phyloP scores from a whole-genome alignment of 2,888 invertebrate genomes.

The Candidula unifasciata region DNA sequence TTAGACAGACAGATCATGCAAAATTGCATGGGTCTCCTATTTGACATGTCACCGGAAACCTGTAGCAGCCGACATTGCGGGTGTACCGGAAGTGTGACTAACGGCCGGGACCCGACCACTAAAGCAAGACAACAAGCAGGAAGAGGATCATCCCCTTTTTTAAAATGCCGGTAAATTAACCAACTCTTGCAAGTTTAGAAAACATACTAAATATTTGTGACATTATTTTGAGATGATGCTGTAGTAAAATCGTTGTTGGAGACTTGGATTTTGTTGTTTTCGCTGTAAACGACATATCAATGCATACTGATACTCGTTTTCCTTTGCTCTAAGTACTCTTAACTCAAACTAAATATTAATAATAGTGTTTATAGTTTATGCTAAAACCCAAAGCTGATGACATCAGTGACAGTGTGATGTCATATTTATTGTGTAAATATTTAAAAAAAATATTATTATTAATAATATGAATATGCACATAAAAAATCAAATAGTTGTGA shows the following conservation, averaged over 20 bases:
- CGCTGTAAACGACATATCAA: background rate
- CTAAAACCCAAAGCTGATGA: too few species aligned
- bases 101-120: background rate
- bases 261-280: background rate
- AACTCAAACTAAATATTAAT: background rate
- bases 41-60: background rate
- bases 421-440: too few species aligned
- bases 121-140: background rate
- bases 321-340: background rate
- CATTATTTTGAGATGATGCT: background rate
- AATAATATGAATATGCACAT: too few species aligned
- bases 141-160: background rate
- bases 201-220: background rate
- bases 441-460: too few species aligned
- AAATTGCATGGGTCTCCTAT: too few species aligned
- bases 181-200: background rate
- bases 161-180: constrained; percentile 7
- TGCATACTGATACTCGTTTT: background rate
- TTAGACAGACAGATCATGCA: too few species aligned
- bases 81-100: constrained; percentile 12
- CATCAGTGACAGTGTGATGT: too few species aligned
- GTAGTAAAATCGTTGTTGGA: background rate
- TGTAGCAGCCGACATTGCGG: background rate
- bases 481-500: too few species aligned
- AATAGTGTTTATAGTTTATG: background rate